Evolutionary conservation across 2,113 vertebrate species (phyloP).

Genomic region (Antigone vipio): DNA sequence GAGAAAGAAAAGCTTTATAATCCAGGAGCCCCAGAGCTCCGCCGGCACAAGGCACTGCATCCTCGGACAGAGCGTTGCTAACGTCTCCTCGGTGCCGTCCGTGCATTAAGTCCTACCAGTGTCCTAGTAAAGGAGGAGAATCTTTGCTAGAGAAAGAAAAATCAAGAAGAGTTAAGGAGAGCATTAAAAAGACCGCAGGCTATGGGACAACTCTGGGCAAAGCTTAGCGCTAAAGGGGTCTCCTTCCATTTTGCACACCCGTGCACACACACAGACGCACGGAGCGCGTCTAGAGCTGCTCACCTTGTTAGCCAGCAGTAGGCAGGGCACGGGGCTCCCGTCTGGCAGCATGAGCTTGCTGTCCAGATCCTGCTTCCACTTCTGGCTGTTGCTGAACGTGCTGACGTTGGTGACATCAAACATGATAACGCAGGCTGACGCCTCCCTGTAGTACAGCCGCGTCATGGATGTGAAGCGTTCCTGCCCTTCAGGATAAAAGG

Average conservation of each 20-base stretch:
- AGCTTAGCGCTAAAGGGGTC: neutral
- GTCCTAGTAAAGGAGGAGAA: neutral
- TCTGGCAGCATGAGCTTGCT: slow-evolving; percentile 77
- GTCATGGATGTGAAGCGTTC: slow-evolving; percentile 92
- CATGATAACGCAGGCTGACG: slow-evolving; percentile 83
- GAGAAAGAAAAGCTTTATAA: neutral
- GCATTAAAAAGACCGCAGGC: neutral
- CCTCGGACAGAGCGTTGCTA: neutral
- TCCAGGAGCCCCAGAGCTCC: neutral
- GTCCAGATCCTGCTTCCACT: slow-evolving; percentile 89
- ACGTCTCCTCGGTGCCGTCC: neutral
- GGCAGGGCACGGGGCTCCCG: slow-evolving; percentile 80
- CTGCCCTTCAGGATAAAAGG: slow-evolving; percentile 72
- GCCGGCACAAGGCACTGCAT: neutral
- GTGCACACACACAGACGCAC: fast-evolving
- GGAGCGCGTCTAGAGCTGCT: neutral
- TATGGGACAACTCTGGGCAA: neutral
- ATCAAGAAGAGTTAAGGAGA: neutral
- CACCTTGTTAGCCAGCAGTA: slow-evolving; percentile 91
- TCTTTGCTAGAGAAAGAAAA: neutral
- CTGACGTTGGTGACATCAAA: slow-evolving; percentile 84
- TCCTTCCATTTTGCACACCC: neutral
- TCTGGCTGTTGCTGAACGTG: slow-evolving; percentile 83
- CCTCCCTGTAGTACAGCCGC: slow-evolving; percentile 84
- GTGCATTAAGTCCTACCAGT: fast-evolving